These are phyloP conservation scores for Mesitornis unicolor DNA, from an alignment of 2,113 vertebrate species.

Conservation along the genomic window DNA sequence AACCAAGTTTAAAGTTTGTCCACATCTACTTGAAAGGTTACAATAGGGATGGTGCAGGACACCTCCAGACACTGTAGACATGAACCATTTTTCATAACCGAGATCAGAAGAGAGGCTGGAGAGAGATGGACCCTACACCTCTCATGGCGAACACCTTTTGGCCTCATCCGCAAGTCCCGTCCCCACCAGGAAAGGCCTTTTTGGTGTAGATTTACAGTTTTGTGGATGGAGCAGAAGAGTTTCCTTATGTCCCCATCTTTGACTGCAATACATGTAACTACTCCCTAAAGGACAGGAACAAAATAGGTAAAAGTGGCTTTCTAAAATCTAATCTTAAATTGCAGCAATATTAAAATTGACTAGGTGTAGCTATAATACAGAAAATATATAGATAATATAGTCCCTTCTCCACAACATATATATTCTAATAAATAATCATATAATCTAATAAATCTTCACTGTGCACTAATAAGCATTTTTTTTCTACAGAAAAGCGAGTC, in stretches of 20 bases:
- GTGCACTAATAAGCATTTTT: slow-evolving; percentile 38
- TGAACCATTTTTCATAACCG: neutral
- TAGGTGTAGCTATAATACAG: neutral
- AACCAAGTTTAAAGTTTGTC: neutral
- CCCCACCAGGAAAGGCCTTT: neutral
- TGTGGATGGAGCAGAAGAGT: neutral
- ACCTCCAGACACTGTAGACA: neutral
- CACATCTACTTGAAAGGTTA: neutral
- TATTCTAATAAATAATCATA: slow-evolving; percentile 44
- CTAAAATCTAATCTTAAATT: neutral
- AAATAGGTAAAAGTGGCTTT: neutral
- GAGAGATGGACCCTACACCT: neutral
- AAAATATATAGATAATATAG: neutral
- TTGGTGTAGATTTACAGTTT: neutral
- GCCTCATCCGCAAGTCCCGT: neutral
- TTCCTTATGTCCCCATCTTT: neutral
- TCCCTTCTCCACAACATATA: neutral
- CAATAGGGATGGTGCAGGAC: neutral
- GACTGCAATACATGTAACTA: too few species aligned
- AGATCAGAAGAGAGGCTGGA: neutral
- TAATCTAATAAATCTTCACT: neutral
- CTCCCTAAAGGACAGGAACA: neutral
- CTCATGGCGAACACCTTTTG: neutral
- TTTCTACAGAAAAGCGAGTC: neutral
- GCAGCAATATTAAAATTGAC: slow-evolving; percentile 30